Evolutionary conservation across 2,797 vertebrate species (phyloP).

Genomic region (Rhyacichthys aspro): DNA sequence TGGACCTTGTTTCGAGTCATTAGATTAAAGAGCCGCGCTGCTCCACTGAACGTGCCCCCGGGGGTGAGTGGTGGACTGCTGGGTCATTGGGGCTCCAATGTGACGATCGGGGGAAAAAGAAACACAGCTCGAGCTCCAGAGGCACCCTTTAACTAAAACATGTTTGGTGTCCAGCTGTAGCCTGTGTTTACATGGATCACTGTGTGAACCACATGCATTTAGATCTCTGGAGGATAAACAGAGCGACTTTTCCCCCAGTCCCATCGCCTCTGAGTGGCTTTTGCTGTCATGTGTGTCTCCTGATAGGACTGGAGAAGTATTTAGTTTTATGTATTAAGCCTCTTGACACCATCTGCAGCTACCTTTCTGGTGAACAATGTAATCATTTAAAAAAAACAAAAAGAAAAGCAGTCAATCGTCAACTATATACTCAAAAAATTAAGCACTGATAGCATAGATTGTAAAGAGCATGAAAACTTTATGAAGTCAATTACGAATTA

Average conservation of each 20-base stretch:
- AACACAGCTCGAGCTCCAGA: conserved; percentile 14
- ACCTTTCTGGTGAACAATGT: background rate
- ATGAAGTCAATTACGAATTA: background rate
- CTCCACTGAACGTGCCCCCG: conserved; percentile 11
- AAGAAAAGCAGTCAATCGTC: too few relatives aligned
- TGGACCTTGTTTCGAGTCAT: conserved; percentile 16
- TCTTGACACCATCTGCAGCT: background rate
- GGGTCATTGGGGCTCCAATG: background rate
- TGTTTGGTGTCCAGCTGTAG: conserved; percentile 12
- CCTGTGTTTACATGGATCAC: conserved; percentile 16
- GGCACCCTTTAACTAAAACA: conserved; percentile 29
- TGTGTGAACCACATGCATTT: conserved; percentile 28
- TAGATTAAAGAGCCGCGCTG: conserved; percentile 22
- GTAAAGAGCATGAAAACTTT: background rate
- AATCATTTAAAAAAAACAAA: background rate
- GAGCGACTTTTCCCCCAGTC: background rate
- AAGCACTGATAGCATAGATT: too few relatives aligned
- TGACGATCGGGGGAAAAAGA: conserved; percentile 44
- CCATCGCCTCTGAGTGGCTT: background rate
- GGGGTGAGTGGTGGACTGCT: conserved; percentile 16
- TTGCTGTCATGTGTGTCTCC: background rate
- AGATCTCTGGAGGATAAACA: conserved; percentile 23
- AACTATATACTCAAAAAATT: too few relatives aligned
- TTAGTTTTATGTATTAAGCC: background rate
- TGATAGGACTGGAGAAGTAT: background rate